A percentile compares a stretch with the other conserved stretches of the same genome.
These are phyloP conservation scores for Caerostris darwini DNA, from an alignment of 1,140 invertebrate species.

Conservation along the genomic window DNA sequence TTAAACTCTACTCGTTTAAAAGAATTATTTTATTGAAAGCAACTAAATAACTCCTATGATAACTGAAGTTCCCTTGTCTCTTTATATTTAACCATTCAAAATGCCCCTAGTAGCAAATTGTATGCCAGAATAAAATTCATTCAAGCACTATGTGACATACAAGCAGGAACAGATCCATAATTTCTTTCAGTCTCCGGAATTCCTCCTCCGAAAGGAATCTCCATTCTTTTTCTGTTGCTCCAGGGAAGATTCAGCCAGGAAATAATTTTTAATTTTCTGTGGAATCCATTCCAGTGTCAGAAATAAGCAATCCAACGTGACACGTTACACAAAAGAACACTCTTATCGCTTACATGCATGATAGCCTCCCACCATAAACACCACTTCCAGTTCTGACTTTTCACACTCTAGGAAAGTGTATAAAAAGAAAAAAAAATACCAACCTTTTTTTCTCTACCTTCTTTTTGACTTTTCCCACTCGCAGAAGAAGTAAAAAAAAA, in stretches of 20 bases:
- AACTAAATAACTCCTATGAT: no score
- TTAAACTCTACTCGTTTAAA: no score
- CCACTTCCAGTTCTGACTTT: constrained; percentile 19
- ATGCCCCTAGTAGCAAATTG: not conserved
- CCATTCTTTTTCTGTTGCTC: not conserved
- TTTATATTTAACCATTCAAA: no score
- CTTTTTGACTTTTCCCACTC: no score
- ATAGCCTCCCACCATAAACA: not conserved
- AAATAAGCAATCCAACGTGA: not conserved
- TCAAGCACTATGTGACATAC: not conserved
- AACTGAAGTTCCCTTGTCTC: no score
- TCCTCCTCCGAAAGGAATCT: not conserved
- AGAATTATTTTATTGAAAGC: no score
- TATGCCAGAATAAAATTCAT: not conserved
- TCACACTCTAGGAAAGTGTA: not conserved
- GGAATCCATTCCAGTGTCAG: not conserved
- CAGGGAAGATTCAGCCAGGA: not conserved
- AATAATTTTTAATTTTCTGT: not conserved
- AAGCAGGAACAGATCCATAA: not conserved
- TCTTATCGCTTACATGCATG: not conserved
- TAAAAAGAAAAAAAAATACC: no score
- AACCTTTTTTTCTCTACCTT: no score
- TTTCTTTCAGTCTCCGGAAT: not conserved
- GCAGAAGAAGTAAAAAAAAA: no score
- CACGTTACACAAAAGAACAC: not conserved